Base-by-base conservation (phyloP, 2,797 vertebrate species). In the Tokudaia muenninki region DNA sequence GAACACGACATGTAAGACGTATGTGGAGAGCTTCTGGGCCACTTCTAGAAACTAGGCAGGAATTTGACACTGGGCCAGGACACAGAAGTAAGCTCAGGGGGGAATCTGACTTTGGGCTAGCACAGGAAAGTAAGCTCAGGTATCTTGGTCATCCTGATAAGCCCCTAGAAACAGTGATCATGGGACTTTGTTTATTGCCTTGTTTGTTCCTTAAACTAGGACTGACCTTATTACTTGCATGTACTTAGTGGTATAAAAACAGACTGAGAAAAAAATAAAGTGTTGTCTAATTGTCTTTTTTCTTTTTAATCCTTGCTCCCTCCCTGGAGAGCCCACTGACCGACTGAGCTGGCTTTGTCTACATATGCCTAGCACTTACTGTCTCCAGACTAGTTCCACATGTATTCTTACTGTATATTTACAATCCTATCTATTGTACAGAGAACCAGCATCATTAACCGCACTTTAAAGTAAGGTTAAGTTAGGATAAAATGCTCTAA, bases 1-100 rank as follows among this genome's bases (percentile, higher is more conserved):
- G 75, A 96, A 93, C 37, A 95, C 84, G 97, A 97, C 65, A 96
- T 44, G n/a, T 78, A 90, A 81, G 83, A 91, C 78, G 41, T 29
- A 65, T 21, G 67, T 37, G 67, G 67, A 72, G 17, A 37, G n/a
- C 67, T 37, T 72, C 37, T 19, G 67, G 17, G 17, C 17, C 17
- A 14, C 34, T 37, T 72, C 67, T 37, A 72, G n/a, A 72, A 10
- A 72, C 67, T 72, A 37, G 34, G 34, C 34, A 72, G 17, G n/a
- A 72, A 72, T 21, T 10, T 72, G 67, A 19, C n/a, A 19, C 37
- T 37, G 67, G 67, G 67, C 67, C 8, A 72, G 67, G 34, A 70
- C 67, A n/a, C 1, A 12, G 34, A n/a, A 70, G 34, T 70, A 70
- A 0, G 67, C 29, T 67, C 65, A 67, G 65, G 13, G 5, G 9